Evolutionary conservation across 2,888 invertebrate species (phyloP), one percentile per base, ranked within the genome.

Genomic region (Rutpela maculata): DNA sequence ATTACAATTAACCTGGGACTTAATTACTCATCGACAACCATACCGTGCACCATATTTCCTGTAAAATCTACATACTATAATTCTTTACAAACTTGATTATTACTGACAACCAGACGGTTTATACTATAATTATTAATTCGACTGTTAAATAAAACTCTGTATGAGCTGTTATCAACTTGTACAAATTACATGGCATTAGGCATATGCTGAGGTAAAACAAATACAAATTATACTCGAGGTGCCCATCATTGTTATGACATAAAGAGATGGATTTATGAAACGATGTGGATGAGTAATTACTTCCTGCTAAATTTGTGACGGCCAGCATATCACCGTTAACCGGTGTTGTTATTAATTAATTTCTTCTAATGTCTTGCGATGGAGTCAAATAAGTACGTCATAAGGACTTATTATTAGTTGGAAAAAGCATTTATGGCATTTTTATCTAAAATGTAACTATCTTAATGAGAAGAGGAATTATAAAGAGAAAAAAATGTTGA

Each of bases 221-320:
- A 50, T 50, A 50, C 50, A 50, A 50, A 50, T 50, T 50, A 15
- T n/a, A 50, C 50, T n/a, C 50, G 15, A 50, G 12, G 50, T n/a
- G 43, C 43, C 15, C 43, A 12, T 43, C 43, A 43, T 43, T 43
- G 50, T 50, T 50, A 17, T 50, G 50, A 50, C 50, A 50, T 43
- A 43, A 50, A 50, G n/a, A 50, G 50, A 50, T 50, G 50, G 50
- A 50, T 50, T 50, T 50, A 50, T 50, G 12, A 50, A n/a, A 50
- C n/a, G 50, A n/a, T 50, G 50, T 50, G 50, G 50, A 50, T 50
- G 50, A 50, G 50, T 50, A 50, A 50, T 50, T n/a, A n/a, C 50
- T 50, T 50, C 43, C 43, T 43, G 43, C 43, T 43, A 9, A 43
- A 43, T 43, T 50, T 15, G n/a, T 50, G n/a, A n/a, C 50, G n/a